Evolutionary conservation across 1,140 invertebrate species (phyloP), one percentile per base, ranked within the genome.

Genomic region (Danaus melanippus): DNA sequence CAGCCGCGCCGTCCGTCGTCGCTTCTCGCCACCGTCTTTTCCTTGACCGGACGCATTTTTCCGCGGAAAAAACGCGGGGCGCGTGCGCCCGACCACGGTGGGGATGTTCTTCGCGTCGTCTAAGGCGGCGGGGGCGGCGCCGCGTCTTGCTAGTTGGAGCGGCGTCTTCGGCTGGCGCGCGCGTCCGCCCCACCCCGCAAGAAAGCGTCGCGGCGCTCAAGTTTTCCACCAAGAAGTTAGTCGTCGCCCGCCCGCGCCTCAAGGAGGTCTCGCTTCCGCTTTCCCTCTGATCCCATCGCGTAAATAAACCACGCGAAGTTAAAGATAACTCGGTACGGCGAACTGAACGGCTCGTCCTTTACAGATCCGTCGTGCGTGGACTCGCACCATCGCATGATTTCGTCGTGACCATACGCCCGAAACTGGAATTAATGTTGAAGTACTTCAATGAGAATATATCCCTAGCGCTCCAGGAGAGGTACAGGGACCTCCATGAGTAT

Each of bases 381-480:
- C 67, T 72, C 69, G 75, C 66, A 64, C 62, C 48, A 68, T 72
- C 80, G 79, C 76, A 84, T 82, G 81, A 68, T 56, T 67, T 71
- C 68, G 58, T 75, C 63, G 77, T 76, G 75, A 85, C 79, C 65
- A 71, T 73, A 58, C 73, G 70, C 66, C 67, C 69, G 45, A 82
- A 86, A 74, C 79, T 82, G 81, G 84, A 84, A 86, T 86, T 86
- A 75, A 86, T 86, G 84, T 86, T 84, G 84, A 86, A 86, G 71
- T 86, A 86, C 79, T 86, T 86, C 81, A 86, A 86, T 80, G 84
- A 86, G 67, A 86, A 86, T 62, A 82, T 86, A 76, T 84, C 81
- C 79, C 81, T 84, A 79, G 83, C 83, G 81, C 83, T 86, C 68
- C 83, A 86, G 81, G 83, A 86, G 83, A 83, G 83, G 77, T 86